Percentiles rank a stretch among this genome's conserved stretches.
Evolutionary conservation across 2,113 vertebrate species (phyloP).

Genomic region (Lonchura striata): DNA sequence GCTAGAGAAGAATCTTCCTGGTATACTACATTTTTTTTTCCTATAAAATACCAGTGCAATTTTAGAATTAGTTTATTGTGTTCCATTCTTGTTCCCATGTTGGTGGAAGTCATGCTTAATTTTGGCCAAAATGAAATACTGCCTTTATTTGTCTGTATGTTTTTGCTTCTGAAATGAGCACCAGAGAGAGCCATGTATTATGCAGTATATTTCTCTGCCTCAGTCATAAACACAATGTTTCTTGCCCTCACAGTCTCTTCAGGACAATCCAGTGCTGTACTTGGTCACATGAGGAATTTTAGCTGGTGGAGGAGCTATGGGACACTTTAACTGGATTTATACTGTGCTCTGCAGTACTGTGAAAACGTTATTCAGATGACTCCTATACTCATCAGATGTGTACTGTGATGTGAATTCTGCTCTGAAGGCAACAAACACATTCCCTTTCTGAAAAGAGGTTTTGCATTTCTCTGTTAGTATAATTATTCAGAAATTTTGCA

Average conservation of each 20-base stretch:
- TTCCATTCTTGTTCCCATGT: neutral
- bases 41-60: neutral
- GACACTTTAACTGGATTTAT: neutral
- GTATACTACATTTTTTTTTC: neutral
- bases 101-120: neutral
- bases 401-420: neutral
- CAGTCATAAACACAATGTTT: neutral
- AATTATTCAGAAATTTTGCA: neutral
- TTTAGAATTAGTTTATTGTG: neutral
- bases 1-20: neutral
- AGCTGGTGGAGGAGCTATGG: neutral
- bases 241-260: neutral
- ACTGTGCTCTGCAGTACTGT: neutral
- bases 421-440: neutral
- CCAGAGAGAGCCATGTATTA: neutral
- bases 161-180: neutral
- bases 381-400: neutral
- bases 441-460: neutral
- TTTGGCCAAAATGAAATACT: neutral
- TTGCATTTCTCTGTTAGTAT: neutral
- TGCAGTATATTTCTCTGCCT: neutral
- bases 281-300: neutral
- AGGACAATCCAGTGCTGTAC: accelerated
- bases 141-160: neutral
- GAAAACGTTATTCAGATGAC: neutral